Conservation (phyloP, 2,113 vertebrate species). For the Phyllostomus discolor region DNA sequence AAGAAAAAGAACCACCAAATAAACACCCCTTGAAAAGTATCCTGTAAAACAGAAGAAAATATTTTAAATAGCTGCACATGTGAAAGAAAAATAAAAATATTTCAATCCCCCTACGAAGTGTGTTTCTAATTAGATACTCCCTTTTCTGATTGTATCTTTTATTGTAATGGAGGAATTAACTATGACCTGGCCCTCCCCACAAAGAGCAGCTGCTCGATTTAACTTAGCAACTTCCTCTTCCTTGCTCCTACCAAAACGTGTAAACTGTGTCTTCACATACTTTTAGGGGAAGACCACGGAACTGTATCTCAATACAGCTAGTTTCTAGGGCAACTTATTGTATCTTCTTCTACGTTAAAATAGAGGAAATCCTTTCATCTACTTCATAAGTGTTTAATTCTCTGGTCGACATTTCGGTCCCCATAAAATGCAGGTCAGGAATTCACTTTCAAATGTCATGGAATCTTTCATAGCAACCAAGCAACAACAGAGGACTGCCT, state of each 20-base stretch:
- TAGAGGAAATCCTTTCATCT: background rate
- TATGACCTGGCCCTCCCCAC: background rate
- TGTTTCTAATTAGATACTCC: slow-evolving; percentile 34
- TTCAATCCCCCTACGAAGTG: slow-evolving; percentile 30
- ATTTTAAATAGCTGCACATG: slow-evolving; percentile 47
- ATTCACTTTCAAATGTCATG: background rate
- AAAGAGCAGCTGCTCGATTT: slow-evolving; percentile 18
- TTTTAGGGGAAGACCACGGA: background rate
- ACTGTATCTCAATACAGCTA: background rate
- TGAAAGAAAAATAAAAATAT: slow-evolving; percentile 37
- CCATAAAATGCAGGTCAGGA: slow-evolving; percentile 22
- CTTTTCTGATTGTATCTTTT: slow-evolving; percentile 42
- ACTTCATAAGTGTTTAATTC: slow-evolving; percentile 38
- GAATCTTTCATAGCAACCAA: slow-evolving; percentile 28
- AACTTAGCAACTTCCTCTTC: background rate
- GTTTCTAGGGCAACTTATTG: background rate
- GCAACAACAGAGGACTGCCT: background rate
- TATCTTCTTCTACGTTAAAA: background rate
- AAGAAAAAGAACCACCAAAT: background rate
- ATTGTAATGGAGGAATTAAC: slow-evolving; percentile 30
- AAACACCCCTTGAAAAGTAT: slow-evolving; percentile 24
- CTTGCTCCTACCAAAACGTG: background rate
- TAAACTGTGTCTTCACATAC: background rate
- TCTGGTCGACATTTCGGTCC: slow-evolving; percentile 22
- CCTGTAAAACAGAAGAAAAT: background rate